Percentiles rank a stretch among this genome's conserved stretches.
phyloP scores from a whole-genome alignment of 2,113 vertebrate genomes.

The Mus pahari region DNA sequence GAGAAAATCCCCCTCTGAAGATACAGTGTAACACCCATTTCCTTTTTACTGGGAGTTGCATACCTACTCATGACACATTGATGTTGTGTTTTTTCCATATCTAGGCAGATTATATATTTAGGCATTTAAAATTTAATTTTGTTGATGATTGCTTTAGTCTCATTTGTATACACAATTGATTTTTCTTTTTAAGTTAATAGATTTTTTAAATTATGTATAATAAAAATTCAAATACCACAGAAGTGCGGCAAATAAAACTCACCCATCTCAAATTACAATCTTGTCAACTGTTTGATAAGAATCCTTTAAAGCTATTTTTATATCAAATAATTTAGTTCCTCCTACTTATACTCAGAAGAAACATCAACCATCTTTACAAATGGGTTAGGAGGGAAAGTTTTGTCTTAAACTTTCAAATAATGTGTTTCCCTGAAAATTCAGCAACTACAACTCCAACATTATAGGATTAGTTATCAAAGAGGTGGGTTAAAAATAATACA shows the following conservation, averaged over 20 bases:
- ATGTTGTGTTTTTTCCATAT: neutral
- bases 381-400: neutral
- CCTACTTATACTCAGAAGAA: neutral
- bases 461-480: neutral
- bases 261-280: neutral
- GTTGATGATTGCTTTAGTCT: neutral
- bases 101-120: neutral
- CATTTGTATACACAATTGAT: conserved; percentile 30
- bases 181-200: conserved; percentile 20
- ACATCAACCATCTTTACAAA: neutral
- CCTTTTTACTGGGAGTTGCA: neutral
- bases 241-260: neutral
- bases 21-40: neutral
- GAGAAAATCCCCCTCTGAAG: neutral
- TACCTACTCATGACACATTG: neutral
- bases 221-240: conserved; percentile 24
- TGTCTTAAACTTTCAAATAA: neutral
- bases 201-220: neutral
- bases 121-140: neutral
- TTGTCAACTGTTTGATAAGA: neutral
- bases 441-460: neutral
- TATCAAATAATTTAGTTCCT: neutral
- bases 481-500: neutral
- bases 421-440: neutral
- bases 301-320: conserved; percentile 1